Percentiles rank a stretch among this genome's conserved stretches.
phyloP scores from a whole-genome alignment of 1,140 invertebrate genomes.

The Himalopsyche phryganea region DNA sequence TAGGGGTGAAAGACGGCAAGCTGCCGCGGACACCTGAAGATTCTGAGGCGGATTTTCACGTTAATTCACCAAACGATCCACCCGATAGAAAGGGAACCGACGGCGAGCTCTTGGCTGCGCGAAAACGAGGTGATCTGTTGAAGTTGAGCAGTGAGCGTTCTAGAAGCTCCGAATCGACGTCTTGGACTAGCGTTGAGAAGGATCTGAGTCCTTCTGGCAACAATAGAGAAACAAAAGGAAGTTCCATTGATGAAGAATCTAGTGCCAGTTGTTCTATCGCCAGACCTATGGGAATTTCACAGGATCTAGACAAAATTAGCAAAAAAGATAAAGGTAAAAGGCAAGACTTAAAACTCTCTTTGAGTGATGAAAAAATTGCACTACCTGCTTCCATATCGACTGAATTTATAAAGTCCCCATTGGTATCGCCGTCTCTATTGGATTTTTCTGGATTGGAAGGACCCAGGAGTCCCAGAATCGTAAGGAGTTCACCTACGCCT shows the following conservation, averaged over 20 bases:
- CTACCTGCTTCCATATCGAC: conserved; percentile 44
- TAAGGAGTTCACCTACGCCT: conserved; percentile 56
- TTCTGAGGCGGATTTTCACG: neutral
- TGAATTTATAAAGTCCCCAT: conserved; percentile 49
- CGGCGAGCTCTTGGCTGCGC: conserved; percentile 46
- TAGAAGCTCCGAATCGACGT: conserved; percentile 61
- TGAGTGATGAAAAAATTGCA: conserved; percentile 48
- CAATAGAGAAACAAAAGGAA: conserved; percentile 56
- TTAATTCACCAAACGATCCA: neutral
- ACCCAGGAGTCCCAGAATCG: conserved; percentile 45
- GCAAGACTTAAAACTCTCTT: conserved; percentile 50
- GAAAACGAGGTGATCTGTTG: conserved; percentile 51
- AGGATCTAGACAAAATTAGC: conserved; percentile 62
- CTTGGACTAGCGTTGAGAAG: conserved; percentile 60
- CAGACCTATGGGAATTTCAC: conserved; percentile 69
- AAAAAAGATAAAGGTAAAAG: conserved; percentile 51
- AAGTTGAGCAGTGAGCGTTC: conserved; percentile 63
- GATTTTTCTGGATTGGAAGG: conserved; percentile 46
- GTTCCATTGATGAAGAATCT: conserved; percentile 69
- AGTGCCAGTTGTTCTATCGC: conserved; percentile 77
- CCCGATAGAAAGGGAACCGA: conserved; percentile 43
- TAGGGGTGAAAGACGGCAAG: conserved; percentile 45
- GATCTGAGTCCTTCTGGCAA: conserved; percentile 55
- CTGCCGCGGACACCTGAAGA: neutral
- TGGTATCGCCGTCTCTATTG: conserved; percentile 38